A percentile compares a stretch with the other conserved stretches of the same genome.
Conservation (phyloP, 2,888 invertebrate genomes). For the Pristionchus maxplancki region DNA sequence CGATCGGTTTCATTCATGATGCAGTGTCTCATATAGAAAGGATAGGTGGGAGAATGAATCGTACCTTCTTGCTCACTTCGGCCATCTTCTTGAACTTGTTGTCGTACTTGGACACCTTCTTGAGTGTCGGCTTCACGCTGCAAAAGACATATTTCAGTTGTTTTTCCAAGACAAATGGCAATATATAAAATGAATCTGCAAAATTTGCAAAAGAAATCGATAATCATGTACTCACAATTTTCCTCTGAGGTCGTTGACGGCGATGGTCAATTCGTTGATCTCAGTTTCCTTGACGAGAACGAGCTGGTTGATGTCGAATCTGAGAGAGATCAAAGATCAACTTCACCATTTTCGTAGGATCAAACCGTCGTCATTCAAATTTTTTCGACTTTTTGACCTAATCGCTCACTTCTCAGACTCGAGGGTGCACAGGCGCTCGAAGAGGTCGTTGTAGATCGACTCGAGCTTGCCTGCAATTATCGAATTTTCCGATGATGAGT, state of each 20-base stretch:
- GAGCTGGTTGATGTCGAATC: conserved; percentile 51
- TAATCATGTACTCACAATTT: conserved; percentile 85
- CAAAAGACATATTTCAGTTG: conserved; percentile 50
- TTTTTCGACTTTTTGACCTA: background rate
- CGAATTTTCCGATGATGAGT: background rate
- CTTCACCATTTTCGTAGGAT: background rate
- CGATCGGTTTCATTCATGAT: no score
- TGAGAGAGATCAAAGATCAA: conserved; percentile 16
- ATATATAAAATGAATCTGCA: background rate
- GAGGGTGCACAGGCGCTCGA: conserved; percentile 75
- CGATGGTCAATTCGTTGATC: conserved; percentile 98
- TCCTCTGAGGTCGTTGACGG: conserved; percentile 99
- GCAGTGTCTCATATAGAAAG: no score
- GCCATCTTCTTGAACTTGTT: conserved; percentile 84
- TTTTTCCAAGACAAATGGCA: no score
- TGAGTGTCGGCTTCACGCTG: conserved; percentile 82
- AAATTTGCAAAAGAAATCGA: background rate
- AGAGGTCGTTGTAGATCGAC: conserved; percentile 70
- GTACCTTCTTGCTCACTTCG: conserved; percentile 52
- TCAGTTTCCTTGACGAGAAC: conserved; percentile 79
- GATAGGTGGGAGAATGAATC: background rate
- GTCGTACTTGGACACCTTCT: conserved; percentile 99
- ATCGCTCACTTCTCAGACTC: conserved; percentile 83
- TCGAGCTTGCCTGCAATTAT: conserved; percentile 62
- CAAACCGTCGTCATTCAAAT: background rate